phyloP scores from a whole-genome alignment of 2,797 vertebrate species.

The Danio jaintianensis region DNA sequence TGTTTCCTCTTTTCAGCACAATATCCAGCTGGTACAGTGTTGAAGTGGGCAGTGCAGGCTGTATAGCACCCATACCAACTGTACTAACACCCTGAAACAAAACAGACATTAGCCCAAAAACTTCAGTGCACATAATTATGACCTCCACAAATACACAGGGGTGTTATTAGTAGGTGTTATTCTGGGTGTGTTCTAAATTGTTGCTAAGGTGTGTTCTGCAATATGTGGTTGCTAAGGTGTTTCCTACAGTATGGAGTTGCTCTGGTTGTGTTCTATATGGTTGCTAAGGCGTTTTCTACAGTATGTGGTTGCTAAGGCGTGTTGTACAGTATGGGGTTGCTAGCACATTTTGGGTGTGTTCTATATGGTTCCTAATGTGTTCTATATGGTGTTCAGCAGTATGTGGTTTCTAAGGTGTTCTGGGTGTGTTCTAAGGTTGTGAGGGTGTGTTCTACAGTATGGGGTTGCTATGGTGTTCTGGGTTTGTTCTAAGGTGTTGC shows the following conservation, averaged over 20 bases:
- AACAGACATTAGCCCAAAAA: not conserved
- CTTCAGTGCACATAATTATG: not conserved
- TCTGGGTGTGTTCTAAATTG: not conserved
- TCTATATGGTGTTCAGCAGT: not conserved
- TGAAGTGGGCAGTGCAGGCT: slow-evolving; percentile 68
- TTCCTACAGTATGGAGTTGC: too few species aligned
- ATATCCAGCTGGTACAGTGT: slow-evolving; percentile 89
- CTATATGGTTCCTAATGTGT: not conserved
- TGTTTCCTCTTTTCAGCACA: slow-evolving; percentile 85
- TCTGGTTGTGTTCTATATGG: not conserved
- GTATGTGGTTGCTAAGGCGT: not conserved
- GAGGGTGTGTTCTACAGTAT: not conserved
- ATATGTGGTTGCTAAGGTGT: not conserved
- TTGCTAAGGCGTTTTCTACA: not conserved
- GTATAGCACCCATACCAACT: slow-evolving; percentile 70
- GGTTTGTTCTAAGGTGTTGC: not conserved
- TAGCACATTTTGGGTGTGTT: not conserved
- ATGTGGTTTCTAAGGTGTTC: not conserved
- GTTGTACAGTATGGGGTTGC: too few species aligned
- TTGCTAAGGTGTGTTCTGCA: not conserved
- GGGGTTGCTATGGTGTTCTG: not conserved
- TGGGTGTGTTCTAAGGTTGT: not conserved
- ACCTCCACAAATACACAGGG: not conserved
- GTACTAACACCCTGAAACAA: slow-evolving; percentile 73
- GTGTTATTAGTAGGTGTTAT: not conserved